Conservation (phyloP, 2,888 invertebrate genomes). For the Caenorhabditis macrosperma region DNA sequence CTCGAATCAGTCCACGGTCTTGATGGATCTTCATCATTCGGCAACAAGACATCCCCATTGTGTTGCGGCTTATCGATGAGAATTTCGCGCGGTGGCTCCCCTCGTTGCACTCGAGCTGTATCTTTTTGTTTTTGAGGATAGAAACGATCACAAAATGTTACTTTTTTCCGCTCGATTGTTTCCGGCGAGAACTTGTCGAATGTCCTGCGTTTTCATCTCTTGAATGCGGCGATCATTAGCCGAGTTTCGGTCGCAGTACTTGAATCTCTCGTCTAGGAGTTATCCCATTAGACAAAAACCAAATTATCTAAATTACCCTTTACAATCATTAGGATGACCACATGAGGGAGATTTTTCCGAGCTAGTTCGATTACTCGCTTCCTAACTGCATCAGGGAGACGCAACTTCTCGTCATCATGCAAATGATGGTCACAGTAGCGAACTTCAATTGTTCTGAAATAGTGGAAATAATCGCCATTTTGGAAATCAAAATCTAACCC, state of each 20-base stretch:
- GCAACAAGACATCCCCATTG: not conserved
- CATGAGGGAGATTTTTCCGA: slow-evolving; percentile 63
- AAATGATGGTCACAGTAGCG: slow-evolving; percentile 73
- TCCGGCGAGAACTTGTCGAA: slow-evolving; percentile 59
- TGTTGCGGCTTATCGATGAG: not conserved
- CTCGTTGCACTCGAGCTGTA: slow-evolving; percentile 16
- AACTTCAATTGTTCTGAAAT: slow-evolving; percentile 68
- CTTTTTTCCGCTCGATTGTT: slow-evolving; percentile 44
- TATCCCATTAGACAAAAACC: too few relatives aligned
- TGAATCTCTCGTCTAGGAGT: slow-evolving; percentile 62
- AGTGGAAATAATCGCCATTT: too few relatives aligned
- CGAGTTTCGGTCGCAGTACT: slow-evolving; percentile 54
- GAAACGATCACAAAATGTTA: slow-evolving; percentile 1
- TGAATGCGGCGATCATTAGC: slow-evolving; percentile 61
- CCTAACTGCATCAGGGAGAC: slow-evolving; percentile 60
- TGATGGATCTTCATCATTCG: slow-evolving; percentile 26
- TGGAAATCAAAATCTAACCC: slow-evolving; percentile 47
- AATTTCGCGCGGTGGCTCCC: not conserved
- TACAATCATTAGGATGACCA: slow-evolving; percentile 68
- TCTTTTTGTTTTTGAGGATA: not conserved
- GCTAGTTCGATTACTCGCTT: slow-evolving; percentile 64
- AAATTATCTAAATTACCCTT: slow-evolving; percentile 59
- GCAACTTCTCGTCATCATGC: slow-evolving; percentile 66
- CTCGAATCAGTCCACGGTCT: slow-evolving; percentile 35
- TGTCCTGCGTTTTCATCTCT: slow-evolving; percentile 58